phyloP scores from a whole-genome alignment of 2,888 invertebrate species.

The Ophioninae sp. region DNA sequence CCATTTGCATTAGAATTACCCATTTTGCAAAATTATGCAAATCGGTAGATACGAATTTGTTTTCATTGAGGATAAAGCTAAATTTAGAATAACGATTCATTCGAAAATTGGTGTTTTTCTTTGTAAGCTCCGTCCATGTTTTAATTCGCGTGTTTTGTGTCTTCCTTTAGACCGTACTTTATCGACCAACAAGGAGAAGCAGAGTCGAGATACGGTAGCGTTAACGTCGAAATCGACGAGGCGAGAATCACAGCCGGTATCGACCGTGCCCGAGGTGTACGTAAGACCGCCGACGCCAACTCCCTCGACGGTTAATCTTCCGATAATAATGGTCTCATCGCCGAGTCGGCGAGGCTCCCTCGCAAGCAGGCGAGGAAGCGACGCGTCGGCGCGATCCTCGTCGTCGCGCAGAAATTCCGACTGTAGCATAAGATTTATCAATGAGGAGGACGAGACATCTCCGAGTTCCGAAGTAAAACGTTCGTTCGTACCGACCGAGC shows the following conservation, averaged over 20 bases:
- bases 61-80: neutral
- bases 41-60: neutral
- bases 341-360: constrained; percentile 77
- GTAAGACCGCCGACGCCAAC: constrained; percentile 79
- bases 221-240: constrained; percentile 31
- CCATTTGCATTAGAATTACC: neutral
- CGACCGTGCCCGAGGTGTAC: constrained; percentile 79
- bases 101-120: neutral
- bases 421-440: constrained; percentile 75
- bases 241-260: constrained; percentile 64
- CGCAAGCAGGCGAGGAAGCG: constrained; percentile 74
- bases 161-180: constrained; percentile 49
- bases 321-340: constrained; percentile 78
- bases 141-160: neutral
- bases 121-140: neutral
- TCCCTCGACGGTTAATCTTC: constrained; percentile 74
- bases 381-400: constrained; percentile 64
- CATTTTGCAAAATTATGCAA: neutral
- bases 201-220: constrained; percentile 20
- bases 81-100: neutral
- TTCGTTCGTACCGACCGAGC: constrained; percentile 62
- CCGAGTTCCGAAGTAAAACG: constrained; percentile 63
- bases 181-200: constrained; percentile 50
- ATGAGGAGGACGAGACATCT: constrained; percentile 68
- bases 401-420: constrained; percentile 74